A percentile compares a stretch with the other conserved stretches of the same genome.
Conservation (phyloP, 2,113 vertebrate genomes). For the Gobio gobio region DNA sequence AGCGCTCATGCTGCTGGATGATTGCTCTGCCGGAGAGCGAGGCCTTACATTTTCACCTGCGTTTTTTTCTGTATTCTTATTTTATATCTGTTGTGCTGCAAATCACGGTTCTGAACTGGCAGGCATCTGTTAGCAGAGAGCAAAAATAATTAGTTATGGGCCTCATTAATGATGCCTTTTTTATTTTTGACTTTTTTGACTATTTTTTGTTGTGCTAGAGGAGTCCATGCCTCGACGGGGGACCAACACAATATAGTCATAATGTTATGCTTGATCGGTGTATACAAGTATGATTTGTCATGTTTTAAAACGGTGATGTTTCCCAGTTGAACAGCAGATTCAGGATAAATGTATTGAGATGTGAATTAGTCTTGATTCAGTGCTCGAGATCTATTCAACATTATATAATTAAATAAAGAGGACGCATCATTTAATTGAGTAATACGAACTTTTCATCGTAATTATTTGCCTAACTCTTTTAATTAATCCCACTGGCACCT, state of each 20-base stretch:
- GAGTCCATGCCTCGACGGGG: too few species aligned
- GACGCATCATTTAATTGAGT: constrained; percentile 11
- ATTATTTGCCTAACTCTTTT: constrained; percentile 28
- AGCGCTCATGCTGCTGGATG: constrained; percentile 22
- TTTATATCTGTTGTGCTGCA: neutral
- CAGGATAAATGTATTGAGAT: neutral
- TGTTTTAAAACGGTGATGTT: neutral
- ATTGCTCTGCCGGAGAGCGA: constrained; percentile 27
- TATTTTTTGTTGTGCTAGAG: too few species aligned
- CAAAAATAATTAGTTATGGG: neutral
- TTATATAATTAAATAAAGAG: constrained; percentile 21
- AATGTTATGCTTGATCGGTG: too few species aligned
- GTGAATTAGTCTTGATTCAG: constrained; percentile 28
- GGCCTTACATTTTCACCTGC: neutral
- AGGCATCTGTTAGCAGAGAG: neutral
- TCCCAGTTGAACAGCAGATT: neutral
- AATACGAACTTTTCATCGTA: constrained; percentile 16
- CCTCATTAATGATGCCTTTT: neutral
- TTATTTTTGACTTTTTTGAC: neutral
- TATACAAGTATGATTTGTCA: too few species aligned
- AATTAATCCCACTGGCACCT: constrained; percentile 8
- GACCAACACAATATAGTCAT: too few species aligned
- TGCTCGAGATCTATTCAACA: neutral
- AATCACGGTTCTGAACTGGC: neutral
- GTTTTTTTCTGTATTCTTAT: neutral